Conservation (phyloP, 2,797 vertebrate species). For the Melanotaenia parkinsoni region DNA sequence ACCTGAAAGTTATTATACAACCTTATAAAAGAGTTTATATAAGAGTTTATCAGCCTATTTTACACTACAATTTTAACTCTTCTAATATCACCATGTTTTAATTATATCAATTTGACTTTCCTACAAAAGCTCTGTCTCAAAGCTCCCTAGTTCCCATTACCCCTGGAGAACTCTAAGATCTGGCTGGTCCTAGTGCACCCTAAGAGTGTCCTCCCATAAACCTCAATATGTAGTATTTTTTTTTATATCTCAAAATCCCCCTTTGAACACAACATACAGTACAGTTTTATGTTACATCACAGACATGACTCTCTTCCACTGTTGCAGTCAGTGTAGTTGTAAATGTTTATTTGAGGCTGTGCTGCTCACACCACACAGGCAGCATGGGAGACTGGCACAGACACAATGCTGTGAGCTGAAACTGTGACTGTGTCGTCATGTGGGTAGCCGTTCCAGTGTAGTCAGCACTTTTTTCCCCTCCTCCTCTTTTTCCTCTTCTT, state of each 20-base stretch:
- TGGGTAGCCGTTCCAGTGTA: constrained; percentile 61
- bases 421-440: constrained; percentile 73
- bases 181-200: neutral
- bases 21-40: too few species aligned
- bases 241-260: constrained; percentile 25
- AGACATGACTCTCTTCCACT: constrained; percentile 31
- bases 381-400: constrained; percentile 62
- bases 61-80: neutral
- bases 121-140: neutral
- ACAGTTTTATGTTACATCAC: constrained; percentile 38
- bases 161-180: neutral
- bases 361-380: constrained; percentile 55
- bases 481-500: constrained; percentile 27
- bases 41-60: neutral
- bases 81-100: neutral
- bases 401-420: constrained; percentile 59
- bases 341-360: constrained; percentile 58
- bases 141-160: neutral
- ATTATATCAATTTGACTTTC: neutral
- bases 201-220: neutral
- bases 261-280: constrained; percentile 23
- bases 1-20: neutral
- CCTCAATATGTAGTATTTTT: neutral
- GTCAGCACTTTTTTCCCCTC: constrained; percentile 70
- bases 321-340: constrained; percentile 16